Base-by-base conservation (phyloP, 1,140 invertebrate species). In the Lasioglossum albipes region DNA sequence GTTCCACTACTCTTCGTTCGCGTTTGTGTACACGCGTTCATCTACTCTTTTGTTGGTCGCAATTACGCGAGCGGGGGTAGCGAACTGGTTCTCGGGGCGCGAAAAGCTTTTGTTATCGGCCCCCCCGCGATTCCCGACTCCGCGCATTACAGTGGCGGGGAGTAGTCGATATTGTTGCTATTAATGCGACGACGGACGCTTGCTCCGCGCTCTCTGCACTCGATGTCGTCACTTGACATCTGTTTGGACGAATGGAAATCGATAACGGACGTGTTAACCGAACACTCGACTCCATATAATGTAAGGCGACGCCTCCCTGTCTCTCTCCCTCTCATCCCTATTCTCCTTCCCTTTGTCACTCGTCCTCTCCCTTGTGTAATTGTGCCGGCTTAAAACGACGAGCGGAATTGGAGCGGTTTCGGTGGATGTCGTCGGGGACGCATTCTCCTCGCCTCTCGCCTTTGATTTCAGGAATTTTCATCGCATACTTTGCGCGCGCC, bases 201-300 rank as follows among this genome's bases (percentile, higher is more conserved):
- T 57, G 16, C 5, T n/a, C 10, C 2, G 27, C 27, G 27, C 27
- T 27, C 27, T 27, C 20, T 4, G 20, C 65, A 36, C 41, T 67
- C 4, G 5, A 54, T 20, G 52, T 54, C 52, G 10, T 49, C 66
- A n/a, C 27, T 49, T 65, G 66, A 69, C 75, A 61, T 70, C 66
- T 16, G 45, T 67, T 54, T 42, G 41, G 67, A 61, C 27, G 31
- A 75, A 77, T 70, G 66, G 75, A 69, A 70, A 70, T 77, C 75
- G 75, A 77, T 77, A 77, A 69, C 42, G 74, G 36, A 45, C 49
- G 16, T 36, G 42, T 16, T 54, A 70, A 70, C 52, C 7, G 68
- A 18, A 57, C n/a, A 41, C 52, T 77, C 20, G 54, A 49, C 7
- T 70, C 18, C 27, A 27, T 13, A 12, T 41, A 31, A 77, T 59